Base-by-base conservation (phyloP, 2,113 vertebrate genomes). In the Tiliqua scincoides region DNA sequence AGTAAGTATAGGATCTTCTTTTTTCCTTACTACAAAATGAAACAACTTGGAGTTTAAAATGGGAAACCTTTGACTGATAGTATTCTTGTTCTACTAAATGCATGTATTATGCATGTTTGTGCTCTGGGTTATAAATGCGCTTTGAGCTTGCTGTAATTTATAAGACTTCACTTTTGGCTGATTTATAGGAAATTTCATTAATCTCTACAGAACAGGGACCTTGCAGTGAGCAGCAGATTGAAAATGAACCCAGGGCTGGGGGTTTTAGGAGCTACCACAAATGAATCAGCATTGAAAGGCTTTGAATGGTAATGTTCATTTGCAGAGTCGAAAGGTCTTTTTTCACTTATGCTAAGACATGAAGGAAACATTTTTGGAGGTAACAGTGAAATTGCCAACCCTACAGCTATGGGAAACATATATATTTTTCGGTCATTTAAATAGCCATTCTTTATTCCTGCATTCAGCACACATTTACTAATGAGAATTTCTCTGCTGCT, bases 131-230 rank as follows among this genome's bases (percentile, higher is more conserved):
- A 92, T 93, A 94, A 95, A 93, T 96, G 93, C 92, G 68, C 62
- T 94, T 92, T 85, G 90, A 94, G 81, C 88, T 73, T 86, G 43
- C 76, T 92, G 77, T 93, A 94, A 96, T 95, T 96, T 91, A 91
- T 93, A 93, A 93, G 89, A 87, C 40, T 85, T 96, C 92, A 89
- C 86, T 95, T 95, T 93, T 89, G 87, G 85, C 85, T 95, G 89
- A 94, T 93, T 95, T 95, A 91, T 94, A 84, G 88, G 79, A 93
- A 95, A 94, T 93, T 90, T 93, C 90, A 95, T 95, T 96, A 96
- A 95, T 96, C 89, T 89, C 20, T 14, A 83, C 87, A 93, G 79
- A 67, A 90, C 77, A 92, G 89, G 89, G 91, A 94, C 89, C 86
- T 95, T 94, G 88, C 91, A 90, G 75, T 84, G 85, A 95, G 88